Conservation (phyloP, 2,113 vertebrate species). For the Nerophis ophidion region DNA sequence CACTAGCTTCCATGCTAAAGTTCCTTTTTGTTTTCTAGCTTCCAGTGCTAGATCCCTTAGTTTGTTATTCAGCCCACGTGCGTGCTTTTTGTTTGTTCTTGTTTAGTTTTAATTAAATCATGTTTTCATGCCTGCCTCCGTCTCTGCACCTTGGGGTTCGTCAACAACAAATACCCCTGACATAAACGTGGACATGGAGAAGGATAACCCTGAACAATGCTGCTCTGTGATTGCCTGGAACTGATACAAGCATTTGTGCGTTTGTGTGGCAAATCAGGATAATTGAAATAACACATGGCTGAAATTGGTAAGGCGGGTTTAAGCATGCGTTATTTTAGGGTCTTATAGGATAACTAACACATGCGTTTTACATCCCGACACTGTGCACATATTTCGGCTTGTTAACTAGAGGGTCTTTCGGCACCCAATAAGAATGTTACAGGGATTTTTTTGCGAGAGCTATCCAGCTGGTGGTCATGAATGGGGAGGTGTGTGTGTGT, state of each 20-base stretch:
- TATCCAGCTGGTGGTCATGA: background rate
- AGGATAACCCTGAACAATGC: background rate
- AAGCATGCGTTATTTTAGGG: constrained; percentile 1
- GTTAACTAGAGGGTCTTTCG: constrained; percentile 6
- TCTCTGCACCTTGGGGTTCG: no score
- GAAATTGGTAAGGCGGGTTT: background rate
- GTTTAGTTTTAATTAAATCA: no score
- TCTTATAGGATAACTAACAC: background rate
- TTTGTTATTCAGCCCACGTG: no score
- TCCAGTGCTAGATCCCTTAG: no score
- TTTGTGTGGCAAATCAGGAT: background rate
- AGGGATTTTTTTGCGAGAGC: background rate
- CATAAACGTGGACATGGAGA: constrained; percentile 23
- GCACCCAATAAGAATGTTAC: background rate
- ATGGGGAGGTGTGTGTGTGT: background rate
- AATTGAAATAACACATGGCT: constrained; percentile 8
- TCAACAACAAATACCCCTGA: no score
- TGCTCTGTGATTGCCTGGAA: background rate
- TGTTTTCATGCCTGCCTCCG: no score
- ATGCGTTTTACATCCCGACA: background rate
- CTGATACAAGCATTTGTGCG: background rate
- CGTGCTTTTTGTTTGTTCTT: no score
- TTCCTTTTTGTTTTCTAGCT: no score
- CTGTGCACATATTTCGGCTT: constrained; percentile 5
- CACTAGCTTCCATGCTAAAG: no score